phyloP scores from a whole-genome alignment of 1,140 invertebrate species.

The Penaeus vannamei region DNA sequence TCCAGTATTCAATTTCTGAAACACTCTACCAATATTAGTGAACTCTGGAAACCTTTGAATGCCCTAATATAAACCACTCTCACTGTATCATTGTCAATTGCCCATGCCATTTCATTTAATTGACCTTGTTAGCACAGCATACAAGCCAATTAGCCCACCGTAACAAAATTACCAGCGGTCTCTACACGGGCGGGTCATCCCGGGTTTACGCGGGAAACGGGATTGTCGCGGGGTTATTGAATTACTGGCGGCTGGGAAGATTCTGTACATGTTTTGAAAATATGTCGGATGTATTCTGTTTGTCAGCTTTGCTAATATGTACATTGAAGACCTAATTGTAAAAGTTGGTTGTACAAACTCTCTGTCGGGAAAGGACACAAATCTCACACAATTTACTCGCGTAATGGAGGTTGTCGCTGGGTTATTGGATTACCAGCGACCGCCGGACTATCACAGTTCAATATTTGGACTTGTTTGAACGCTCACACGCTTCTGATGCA shows the following conservation, averaged over 20 bases:
- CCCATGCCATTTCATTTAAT: constrained; percentile 66
- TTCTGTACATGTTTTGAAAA: constrained; percentile 39
- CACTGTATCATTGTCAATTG: constrained; percentile 66
- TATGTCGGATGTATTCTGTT: neutral
- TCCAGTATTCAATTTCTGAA: constrained; percentile 57
- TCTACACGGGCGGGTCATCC: constrained; percentile 54
- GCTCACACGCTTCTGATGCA: no score
- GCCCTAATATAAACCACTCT: constrained; percentile 59
- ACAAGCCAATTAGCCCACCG: constrained; percentile 58
- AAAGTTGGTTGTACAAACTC: neutral
- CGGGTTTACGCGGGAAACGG: constrained; percentile 51
- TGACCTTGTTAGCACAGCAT: constrained; percentile 65
- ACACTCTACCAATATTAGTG: constrained; percentile 53
- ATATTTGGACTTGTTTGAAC: constrained; percentile 35
- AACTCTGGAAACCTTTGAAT: constrained; percentile 59
- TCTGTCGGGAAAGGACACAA: neutral
- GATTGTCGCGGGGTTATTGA: constrained; percentile 55
- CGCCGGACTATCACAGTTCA: constrained; percentile 56
- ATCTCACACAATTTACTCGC: neutral
- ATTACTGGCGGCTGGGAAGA: constrained; percentile 49
- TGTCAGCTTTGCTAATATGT: neutral
- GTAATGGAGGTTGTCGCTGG: constrained; percentile 51
- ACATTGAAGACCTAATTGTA: neutral
- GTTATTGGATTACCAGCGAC: constrained; percentile 55
- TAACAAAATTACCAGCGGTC: constrained; percentile 62